Base-by-base conservation (phyloP, 2,888 invertebrate genomes). In the Orgyia antiqua region DNA sequence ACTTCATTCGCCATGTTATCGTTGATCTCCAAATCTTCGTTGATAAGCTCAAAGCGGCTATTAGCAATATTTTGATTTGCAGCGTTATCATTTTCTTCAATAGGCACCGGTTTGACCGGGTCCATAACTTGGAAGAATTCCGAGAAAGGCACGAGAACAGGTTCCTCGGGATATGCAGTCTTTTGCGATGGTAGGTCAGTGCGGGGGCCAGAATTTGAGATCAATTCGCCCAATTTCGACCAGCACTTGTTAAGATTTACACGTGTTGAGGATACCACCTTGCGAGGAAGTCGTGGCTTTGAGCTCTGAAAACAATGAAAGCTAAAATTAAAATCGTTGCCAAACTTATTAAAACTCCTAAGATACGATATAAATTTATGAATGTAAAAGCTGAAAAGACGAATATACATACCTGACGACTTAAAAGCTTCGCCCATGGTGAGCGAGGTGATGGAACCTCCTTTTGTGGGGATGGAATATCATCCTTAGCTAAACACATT, bases 211-310 rank as follows among this genome's bases (percentile, higher is more conserved):
- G 79, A 57, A 47, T 87, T 79, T 50, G 87, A 80, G 62, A 89
- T 83, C 45, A 88, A 68, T 40, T 87, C 87, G 52, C 90, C 90
- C 44, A 91, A 88, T 63, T 88, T 88, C 44, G 88, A 84, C 90
- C 90, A 91, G 68, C 89, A 89, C 67, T 87, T 84, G 72, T 91
- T 91, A 44, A 91, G 78, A 66, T 91, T 90, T 63, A 91, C 87
- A 48, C 88, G 87, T 53, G 89, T 83, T 17, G 88, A 87, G 48
- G 76, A 72, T 26, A 88, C 76, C 58, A 90, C 80, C 52, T 84
- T 87, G 41, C 90, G 76, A 8, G 89, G 87, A 36, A 90, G 79
- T 55, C 83, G 82, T 21, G 88, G 89, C 52, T 88, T 89, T 39
- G 82, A 69, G 58, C 79, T 80, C 90, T 90, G 83, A 42, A 63